Percentiles rank a stretch among this genome's conserved stretches.
phyloP scores from a whole-genome alignment of 2,113 vertebrate genomes.

The Axis porcinus region DNA sequence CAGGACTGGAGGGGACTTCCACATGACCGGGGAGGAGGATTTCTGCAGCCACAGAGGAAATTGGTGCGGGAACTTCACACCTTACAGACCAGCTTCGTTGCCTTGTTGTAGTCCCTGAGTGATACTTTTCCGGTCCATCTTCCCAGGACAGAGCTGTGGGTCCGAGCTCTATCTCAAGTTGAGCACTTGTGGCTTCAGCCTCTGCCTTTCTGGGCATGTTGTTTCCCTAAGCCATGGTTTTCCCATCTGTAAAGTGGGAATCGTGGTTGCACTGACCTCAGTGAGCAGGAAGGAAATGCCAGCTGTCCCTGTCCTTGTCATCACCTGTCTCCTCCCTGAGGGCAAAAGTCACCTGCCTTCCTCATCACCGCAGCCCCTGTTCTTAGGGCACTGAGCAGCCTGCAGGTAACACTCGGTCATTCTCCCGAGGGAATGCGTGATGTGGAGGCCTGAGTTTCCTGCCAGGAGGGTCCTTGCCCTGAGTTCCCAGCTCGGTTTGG shows the following conservation, averaged over 20 bases:
- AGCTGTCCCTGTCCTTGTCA: neutral
- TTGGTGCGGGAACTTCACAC: neutral
- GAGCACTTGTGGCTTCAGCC: neutral
- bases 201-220: neutral
- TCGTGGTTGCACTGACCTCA: neutral
- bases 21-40: too few species aligned
- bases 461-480: neutral
- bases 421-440: neutral
- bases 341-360: neutral
- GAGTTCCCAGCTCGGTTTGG: neutral
- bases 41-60: neutral
- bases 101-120: neutral
- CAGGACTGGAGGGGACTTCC: neutral
- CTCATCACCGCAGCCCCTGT: neutral
- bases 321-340: neutral
- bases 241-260: neutral
- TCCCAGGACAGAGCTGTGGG: too few species aligned
- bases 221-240: neutral
- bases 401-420: neutral
- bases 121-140: neutral
- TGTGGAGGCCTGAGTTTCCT: neutral
- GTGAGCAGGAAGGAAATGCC: neutral
- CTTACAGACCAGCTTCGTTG: neutral
- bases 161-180: neutral
- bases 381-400: neutral